These are phyloP conservation scores for Ctenosaura bakeri DNA, from an alignment of 2,797 vertebrate genomes.

Conservation along the genomic window DNA sequence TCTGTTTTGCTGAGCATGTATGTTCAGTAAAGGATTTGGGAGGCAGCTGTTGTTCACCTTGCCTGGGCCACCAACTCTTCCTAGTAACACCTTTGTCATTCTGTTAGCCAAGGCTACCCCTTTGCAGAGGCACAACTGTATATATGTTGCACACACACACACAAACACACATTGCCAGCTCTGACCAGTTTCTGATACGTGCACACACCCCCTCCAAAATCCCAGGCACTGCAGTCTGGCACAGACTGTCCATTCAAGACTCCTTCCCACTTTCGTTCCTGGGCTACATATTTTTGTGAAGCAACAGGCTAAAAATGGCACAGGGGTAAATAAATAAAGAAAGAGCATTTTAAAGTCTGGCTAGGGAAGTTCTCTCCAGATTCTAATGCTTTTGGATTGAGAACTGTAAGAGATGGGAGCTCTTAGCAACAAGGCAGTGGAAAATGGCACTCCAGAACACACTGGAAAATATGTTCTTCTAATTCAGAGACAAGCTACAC, in stretches of 20 bases:
- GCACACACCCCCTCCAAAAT: background rate
- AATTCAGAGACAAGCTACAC: constrained; percentile 11
- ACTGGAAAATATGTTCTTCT: background rate
- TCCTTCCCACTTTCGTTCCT: accelerated
- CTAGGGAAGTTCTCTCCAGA: background rate
- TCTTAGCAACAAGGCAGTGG: constrained; percentile 30
- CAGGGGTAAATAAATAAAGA: background rate
- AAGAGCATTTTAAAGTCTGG: background rate
- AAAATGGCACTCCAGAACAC: background rate
- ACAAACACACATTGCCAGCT: background rate
- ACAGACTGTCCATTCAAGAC: constrained; percentile 16
- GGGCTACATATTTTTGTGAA: constrained; percentile 7
- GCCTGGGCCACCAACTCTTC: background rate
- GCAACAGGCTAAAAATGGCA: constrained; percentile 61
- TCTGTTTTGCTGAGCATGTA: too few species aligned
- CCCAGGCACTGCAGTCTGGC: accelerated
- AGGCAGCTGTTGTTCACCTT: too few species aligned
- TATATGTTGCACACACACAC: background rate
- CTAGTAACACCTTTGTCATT: background rate
- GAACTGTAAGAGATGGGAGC: constrained; percentile 25
- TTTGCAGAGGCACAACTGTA: background rate
- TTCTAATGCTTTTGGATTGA: constrained; percentile 32
- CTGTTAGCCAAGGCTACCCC: background rate
- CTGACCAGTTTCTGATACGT: accelerated
- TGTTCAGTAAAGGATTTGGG: too few species aligned